Evolutionary conservation across 2,888 invertebrate genomes (phyloP).

Genomic region (Andrena marginata): DNA sequence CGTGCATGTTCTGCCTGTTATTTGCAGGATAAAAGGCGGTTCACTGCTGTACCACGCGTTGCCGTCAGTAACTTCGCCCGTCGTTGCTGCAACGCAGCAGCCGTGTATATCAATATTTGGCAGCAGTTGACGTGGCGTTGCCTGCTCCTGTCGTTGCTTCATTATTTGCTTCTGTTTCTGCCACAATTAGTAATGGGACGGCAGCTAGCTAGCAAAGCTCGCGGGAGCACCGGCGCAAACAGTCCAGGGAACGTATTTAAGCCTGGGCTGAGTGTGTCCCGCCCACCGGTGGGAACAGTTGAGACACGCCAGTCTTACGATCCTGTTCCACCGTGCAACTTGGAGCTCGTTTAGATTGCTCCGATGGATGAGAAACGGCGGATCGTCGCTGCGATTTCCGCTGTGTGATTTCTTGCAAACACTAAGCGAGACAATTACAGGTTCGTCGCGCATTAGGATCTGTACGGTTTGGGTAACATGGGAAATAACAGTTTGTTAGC

Average conservation of each 20-base stretch:
- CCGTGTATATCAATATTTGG: slow-evolving; percentile 64
- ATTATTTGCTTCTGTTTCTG: slow-evolving; percentile 60
- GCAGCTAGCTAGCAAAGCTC: slow-evolving; percentile 22
- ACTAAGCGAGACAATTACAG: not conserved
- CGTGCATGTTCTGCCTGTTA: slow-evolving; percentile 35
- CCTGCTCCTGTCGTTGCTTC: slow-evolving; percentile 53
- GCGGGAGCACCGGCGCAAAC: slow-evolving; percentile 48
- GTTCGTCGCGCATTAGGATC: not conserved
- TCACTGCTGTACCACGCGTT: slow-evolving; percentile 7
- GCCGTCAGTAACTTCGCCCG: slow-evolving; percentile 21
- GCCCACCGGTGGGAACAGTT: slow-evolving; percentile 51
- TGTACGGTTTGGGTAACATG: not conserved
- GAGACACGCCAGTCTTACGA: slow-evolving; percentile 42
- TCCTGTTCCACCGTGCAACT: slow-evolving; percentile 29
- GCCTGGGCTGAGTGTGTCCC: slow-evolving; percentile 39
- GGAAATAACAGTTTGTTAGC: not conserved
- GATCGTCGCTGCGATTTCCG: slow-evolving; percentile 21
- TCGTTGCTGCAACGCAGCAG: slow-evolving; percentile 46
- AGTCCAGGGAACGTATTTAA: slow-evolving; percentile 52
- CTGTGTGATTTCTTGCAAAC: slow-evolving; percentile 26
- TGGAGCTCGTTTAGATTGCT: slow-evolving; percentile 45
- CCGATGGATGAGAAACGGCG: slow-evolving; percentile 9
- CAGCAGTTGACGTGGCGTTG: slow-evolving; percentile 52
- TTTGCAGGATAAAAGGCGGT: slow-evolving; percentile 24
- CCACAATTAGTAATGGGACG: slow-evolving; percentile 60